Percentiles rank a stretch among this genome's conserved stretches.
phyloP scores from a whole-genome alignment of 2,113 vertebrate species.

The Toxostoma redivivum region DNA sequence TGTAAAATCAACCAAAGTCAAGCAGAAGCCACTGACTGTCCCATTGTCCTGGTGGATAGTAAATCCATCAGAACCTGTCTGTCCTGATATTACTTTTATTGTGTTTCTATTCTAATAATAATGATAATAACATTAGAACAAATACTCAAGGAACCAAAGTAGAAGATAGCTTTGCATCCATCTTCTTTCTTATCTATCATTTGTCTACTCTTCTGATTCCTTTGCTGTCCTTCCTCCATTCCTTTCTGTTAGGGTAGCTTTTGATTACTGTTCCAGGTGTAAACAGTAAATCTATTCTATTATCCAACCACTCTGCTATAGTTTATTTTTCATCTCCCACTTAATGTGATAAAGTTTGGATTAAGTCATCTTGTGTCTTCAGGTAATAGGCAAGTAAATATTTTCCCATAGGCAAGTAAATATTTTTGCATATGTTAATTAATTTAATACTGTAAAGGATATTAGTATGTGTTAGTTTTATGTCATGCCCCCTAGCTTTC shows the following conservation, averaged over 20 bases:
- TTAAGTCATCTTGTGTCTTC: slow-evolving; percentile 76
- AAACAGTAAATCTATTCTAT: not conserved
- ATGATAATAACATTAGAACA: not conserved
- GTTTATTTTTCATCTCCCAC: slow-evolving; percentile 55
- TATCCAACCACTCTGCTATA: not conserved
- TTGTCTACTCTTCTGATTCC: not conserved
- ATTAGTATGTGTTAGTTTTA: not conserved
- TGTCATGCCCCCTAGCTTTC: not conserved
- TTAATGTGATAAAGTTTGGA: slow-evolving; percentile 71
- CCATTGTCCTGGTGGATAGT: not conserved
- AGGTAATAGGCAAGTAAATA: slow-evolving; percentile 62
- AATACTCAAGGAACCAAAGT: not conserved
- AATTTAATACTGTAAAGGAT: not conserved
- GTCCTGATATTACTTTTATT: not conserved
- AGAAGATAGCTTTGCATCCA: not conserved
- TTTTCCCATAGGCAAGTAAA: not conserved
- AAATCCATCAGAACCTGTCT: not conserved
- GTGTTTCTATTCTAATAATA: not conserved
- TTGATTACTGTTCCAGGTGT: not conserved
- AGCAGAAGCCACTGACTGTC: not conserved
- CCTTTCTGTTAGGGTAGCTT: not conserved
- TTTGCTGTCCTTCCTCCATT: not conserved
- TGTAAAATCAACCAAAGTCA: not conserved
- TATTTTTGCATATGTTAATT: not conserved
- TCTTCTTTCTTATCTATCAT: not conserved